Percentiles rank a stretch among this genome's conserved stretches.
These are phyloP conservation scores for Amblyjoppa proteus DNA, from an alignment of 2,888 invertebrate species.

Conservation along the genomic window DNA sequence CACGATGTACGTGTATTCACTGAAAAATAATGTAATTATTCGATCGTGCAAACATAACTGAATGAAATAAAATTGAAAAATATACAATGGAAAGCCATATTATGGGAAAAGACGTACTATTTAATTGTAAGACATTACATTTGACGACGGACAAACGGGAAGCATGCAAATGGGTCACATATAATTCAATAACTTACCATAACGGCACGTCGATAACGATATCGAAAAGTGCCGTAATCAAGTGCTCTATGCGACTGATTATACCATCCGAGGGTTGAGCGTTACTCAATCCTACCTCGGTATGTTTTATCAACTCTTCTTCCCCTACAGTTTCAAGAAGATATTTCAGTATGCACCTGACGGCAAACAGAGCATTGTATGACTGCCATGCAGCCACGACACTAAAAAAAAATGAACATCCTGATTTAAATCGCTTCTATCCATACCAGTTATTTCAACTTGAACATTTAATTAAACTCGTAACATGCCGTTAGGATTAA, in stretches of 20 bases:
- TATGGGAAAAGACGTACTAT: background rate
- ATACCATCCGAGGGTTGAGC: slow-evolving; percentile 81
- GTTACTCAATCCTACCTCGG: slow-evolving; percentile 86
- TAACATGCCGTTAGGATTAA: background rate
- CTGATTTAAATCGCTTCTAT: background rate
- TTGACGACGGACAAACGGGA: background rate
- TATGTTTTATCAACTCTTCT: slow-evolving; percentile 93
- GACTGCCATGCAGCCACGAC: slow-evolving; percentile 96
- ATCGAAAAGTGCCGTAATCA: slow-evolving; percentile 92
- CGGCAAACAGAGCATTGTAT: slow-evolving; percentile 96
- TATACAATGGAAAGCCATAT: background rate
- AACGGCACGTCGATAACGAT: slow-evolving; percentile 94
- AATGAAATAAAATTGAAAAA: background rate
- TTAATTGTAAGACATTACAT: slow-evolving; percentile 27
- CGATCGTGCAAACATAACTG: background rate
- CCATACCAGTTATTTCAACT: background rate
- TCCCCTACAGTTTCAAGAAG: slow-evolving; percentile 96
- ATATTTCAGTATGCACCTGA: slow-evolving; percentile 94
- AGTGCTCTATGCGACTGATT: slow-evolving; percentile 87
- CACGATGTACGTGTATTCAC: slow-evolving; percentile 93
- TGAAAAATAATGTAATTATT: slow-evolving; percentile 82
- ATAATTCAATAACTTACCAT: slow-evolving; percentile 87
- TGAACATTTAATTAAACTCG: background rate
- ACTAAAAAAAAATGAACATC: slow-evolving; percentile 85
- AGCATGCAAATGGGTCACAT: background rate